These are phyloP conservation scores for Hyperoplus immaculatus DNA, from an alignment of 2,797 vertebrate species.

Conservation along the genomic window DNA sequence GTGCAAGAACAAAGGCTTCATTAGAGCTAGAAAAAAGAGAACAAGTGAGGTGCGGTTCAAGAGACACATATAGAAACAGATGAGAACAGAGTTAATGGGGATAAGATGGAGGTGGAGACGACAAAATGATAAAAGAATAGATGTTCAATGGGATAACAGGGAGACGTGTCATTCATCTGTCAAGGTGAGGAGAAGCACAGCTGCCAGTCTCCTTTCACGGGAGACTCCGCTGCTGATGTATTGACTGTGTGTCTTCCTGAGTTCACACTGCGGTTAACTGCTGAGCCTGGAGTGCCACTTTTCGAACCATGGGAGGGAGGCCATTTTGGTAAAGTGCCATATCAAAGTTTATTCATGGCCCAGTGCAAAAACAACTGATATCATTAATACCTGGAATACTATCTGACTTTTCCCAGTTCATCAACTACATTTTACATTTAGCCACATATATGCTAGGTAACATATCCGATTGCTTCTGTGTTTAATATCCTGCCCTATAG, in stretches of 20 bases:
- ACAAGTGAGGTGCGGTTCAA: conserved; percentile 33
- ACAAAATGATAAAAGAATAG: conserved; percentile 53
- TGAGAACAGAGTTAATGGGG: conserved; percentile 48
- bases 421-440: background rate
- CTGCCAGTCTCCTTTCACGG: conserved; percentile 53
- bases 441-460: background rate
- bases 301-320: conserved; percentile 15
- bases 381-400: too few relatives aligned
- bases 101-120: conserved; percentile 37
- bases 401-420: too few relatives aligned
- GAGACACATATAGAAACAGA: conserved; percentile 56
- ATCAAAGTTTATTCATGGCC: conserved; percentile 1
- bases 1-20: conserved; percentile 46
- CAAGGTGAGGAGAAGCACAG: conserved; percentile 74
- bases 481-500: background rate
- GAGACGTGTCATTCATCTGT: conserved; percentile 66
- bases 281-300: conserved; percentile 19
- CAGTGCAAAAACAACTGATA: too few relatives aligned
- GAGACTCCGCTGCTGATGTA: conserved; percentile 48
- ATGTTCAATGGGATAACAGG: conserved; percentile 63
- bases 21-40: conserved; percentile 47
- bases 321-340: conserved; percentile 9
- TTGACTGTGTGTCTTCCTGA: conserved; percentile 51
- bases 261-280: conserved; percentile 67
- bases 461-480: background rate